A percentile compares a stretch with the other conserved stretches of the same genome.
These are phyloP conservation scores for Pterocles gutturalis DNA, from an alignment of 2,113 vertebrate genomes.

Conservation along the genomic window DNA sequence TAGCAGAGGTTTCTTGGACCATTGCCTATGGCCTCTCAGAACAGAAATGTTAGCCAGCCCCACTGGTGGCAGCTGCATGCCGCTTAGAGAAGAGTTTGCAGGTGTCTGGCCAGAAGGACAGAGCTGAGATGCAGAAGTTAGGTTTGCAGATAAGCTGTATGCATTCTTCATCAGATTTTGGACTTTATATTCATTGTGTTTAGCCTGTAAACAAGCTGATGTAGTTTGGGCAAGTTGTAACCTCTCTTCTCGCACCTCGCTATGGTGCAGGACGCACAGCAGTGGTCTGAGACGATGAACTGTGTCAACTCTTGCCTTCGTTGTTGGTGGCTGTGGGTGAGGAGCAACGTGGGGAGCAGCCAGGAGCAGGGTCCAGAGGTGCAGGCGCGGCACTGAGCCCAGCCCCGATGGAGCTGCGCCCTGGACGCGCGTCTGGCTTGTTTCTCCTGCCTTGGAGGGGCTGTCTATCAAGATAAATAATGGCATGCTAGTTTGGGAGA, in stretches of 20 bases:
- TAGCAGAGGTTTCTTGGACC: not conserved
- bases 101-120: not conserved
- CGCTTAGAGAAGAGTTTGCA: not conserved
- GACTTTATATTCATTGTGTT: not conserved
- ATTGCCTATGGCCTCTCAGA: not conserved
- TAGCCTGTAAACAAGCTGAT: not conserved
- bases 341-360: not conserved
- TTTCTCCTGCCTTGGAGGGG: not conserved
- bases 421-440: not conserved
- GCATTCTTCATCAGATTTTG: not conserved
- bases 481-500: not conserved
- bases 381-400: not conserved
- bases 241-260: not conserved
- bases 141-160: not conserved
- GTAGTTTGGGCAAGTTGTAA: not conserved
- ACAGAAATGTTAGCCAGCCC: not conserved
- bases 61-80: not conserved
- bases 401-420: not conserved
- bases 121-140: not conserved
- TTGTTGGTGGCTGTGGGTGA: not conserved
- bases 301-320: fast-evolving
- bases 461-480: conserved; percentile 57
- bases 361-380: not conserved
- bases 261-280: not conserved
- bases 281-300: fast-evolving